These are phyloP conservation scores for Parus major DNA, from an alignment of 2,113 vertebrate genomes.

Conservation along the genomic window DNA sequence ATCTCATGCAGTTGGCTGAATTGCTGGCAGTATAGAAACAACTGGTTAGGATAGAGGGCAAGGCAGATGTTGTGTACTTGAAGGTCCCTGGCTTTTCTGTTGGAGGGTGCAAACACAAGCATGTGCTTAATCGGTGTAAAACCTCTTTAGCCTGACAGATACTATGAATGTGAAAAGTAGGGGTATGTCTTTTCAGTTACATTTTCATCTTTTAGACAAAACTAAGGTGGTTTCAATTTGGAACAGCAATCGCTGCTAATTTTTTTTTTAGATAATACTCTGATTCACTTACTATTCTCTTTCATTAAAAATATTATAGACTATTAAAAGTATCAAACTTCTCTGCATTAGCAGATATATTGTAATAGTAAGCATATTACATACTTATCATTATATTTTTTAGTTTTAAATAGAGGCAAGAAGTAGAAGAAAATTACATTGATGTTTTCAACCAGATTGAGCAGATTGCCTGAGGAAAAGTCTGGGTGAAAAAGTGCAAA, in stretches of 20 bases:
- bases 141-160: background rate
- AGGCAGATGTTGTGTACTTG: background rate
- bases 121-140: background rate
- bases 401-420: background rate
- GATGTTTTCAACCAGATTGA: background rate
- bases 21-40: background rate
- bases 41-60: background rate
- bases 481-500: background rate
- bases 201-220: background rate
- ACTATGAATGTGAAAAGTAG: background rate
- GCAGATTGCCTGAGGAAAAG: background rate
- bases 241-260: background rate
- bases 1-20: background rate
- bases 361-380: background rate
- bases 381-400: background rate
- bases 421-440: background rate
- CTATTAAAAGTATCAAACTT: background rate
- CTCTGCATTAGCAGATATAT: background rate
- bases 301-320: background rate
- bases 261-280: background rate
- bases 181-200: background rate
- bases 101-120: background rate
- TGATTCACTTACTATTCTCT: background rate
- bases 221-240: background rate
- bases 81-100: rapidly evolving